Evolutionary conservation across 2,888 invertebrate species (phyloP), one percentile per base, ranked within the genome.

Genomic region (Willowsia nigromaculata): DNA sequence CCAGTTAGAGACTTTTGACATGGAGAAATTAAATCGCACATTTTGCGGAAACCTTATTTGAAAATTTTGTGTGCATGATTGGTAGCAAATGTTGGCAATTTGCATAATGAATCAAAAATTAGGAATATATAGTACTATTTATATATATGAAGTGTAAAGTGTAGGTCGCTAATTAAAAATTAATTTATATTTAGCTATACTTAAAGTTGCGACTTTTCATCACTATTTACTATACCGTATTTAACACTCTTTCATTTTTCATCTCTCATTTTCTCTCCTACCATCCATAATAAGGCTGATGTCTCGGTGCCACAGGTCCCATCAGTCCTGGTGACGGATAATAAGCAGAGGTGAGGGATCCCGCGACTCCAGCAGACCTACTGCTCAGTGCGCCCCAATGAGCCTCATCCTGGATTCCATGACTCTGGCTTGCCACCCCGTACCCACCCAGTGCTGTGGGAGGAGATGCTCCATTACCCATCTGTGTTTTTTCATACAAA

Each of bases 251-350:
- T n/a, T n/a, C n/a, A n/a, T n/a, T n/a, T n/a, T n/a, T n/a, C n/a
- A 13, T 65, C 6, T n/a, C 4, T 11, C 22, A 65, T 56, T 7
- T 22, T 18, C 18, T 56, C 56, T 22, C 22, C 76, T 93, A 93
- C 93, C 93, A 93, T 18, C 92, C 91, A 53, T 92, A 92, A 81
- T 92, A 92, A 5, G 92, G 90, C 71, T 92, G 93, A 85, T 93
- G 93, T 27, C 93, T 74, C 22, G 93, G 92, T 40, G 92, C 90
- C 3, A 92, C 92, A 71, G 92, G 91, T 43, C 91, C 90, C 92
- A 93, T 93, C 18, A 93, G 90, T 71, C 92, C 91, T 15, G 90
- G 90, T 25, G 93, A 85, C 47, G 93, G 90, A 84, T 93, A 93
- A 27, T 92, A 92, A 76, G 91, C 90, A 15, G 92, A 90, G 27